Evolutionary conservation across 2,797 vertebrate species (phyloP), one percentile per base, ranked within the genome.

Genomic region (Myotis myotis): DNA sequence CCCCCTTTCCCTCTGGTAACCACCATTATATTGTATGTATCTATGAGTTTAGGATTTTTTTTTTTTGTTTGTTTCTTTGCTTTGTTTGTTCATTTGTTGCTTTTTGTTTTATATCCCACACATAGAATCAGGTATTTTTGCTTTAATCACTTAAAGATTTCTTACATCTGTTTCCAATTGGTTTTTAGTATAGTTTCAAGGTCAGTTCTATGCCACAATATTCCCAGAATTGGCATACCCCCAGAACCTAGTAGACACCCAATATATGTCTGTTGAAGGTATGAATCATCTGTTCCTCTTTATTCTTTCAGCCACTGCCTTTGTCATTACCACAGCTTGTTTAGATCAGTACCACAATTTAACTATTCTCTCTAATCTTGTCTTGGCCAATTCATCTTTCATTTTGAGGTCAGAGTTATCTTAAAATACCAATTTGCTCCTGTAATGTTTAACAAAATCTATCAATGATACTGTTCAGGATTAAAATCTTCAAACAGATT

Each of bases 371-470:
- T 47, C 53, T 47, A 82, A 16, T 44, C 44, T 82, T 71, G 9
- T 7, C 15, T 68, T 22, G 87, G 9, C 9, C 33, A 68, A 47
- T 72, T 91, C 9, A 89, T 83, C 57, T 87, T 87, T 76, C 74
- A 55, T 71, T 80, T 4, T n/a, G 74, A 94, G 57, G 13, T 10
- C 16, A 91, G 57, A 82, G 15, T 55, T n/a, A 62, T 81, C 47
- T 70, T 78, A 84, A 94, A 97, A 93, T 92, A 41, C 5, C 44
- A 57, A 85, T 83, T 89, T 90, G 62, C 78, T 82, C 22, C 15
- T 57, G 11, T 66, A 64, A 89, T n/a, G 33, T 23, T 87, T 78
- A 60, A 71, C 1, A 51, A 20, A 20, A 70, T 17, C 74, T 53
- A 64, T 53, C 51, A 80, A 62, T 41, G 44, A 72, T 80, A 17